Base-by-base conservation (phyloP, 2,797 vertebrate species). In the Thamnophis elegans region DNA sequence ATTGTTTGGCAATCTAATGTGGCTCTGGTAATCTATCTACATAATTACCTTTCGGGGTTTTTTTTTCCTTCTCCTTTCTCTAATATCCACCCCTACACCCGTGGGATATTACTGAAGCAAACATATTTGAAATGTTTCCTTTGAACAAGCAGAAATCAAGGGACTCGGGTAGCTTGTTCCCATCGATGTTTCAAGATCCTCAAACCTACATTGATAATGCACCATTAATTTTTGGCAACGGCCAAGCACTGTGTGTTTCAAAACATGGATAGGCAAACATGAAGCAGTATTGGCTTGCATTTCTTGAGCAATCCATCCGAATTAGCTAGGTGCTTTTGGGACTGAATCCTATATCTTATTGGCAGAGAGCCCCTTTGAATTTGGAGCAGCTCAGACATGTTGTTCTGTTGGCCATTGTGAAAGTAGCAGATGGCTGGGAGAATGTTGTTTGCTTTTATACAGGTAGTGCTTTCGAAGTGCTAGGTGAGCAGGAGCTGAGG, bases 1-100 rank as follows among this genome's bases (percentile, higher is more conserved):
- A 95, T 94, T 86, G 42, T 92, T 96, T 93, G 91, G 85, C 91
- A 95, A 51, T 95, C 91, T 89, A 93, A 68, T 93, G 89, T 93
- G 87, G 92, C 93, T 94, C 93, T 94, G 93, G 90, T 73, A 89
- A 94, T 89, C 73, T 91, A 56, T 93, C 95, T 89, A n/a, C 94
- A 85, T 93, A 93, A 93, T 32, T 93, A 91, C 32, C 53, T 85
- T 90, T 85, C 42, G 62, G 11, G 28, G 62, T 95, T 90, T 55
- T 86, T 22, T 7, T 58, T 25, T 10, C 9, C 22, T 9, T 9
- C 16, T 58, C 25, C 54, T 56, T 58, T 94, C 14, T 90, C 92
- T 88, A 93, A 82, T 60, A 93, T 78, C 92, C 42, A 85, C 89
- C 91, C 26, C 87, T 94, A 89, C 93, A 91, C 87, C 90, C n/a